Base-by-base conservation (phyloP, 2,888 invertebrate genomes). In the Pristionchus exspectatus region DNA sequence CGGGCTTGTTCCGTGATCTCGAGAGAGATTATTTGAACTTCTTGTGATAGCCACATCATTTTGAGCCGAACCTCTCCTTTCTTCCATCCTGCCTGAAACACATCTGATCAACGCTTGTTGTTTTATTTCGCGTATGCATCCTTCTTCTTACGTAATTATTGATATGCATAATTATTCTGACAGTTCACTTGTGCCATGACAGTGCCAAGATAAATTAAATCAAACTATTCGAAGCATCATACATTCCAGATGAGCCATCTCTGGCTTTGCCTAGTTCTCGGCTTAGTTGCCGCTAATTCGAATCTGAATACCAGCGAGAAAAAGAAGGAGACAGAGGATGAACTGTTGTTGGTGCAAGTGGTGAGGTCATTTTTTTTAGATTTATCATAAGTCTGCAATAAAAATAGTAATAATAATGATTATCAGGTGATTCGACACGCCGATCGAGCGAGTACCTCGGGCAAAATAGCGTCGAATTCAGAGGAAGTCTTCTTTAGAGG, bases 401-500 rank as follows among this genome's bases (percentile, higher is more conserved):
- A 10, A n/a, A 77, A 12, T 21, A 21, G 7, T 4, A 77, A 44
- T 72, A 7, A 33, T 33, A 16, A 33, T 72, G 4, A 7, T 72
- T 2, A 18, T 54, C 33, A 85, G 84, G 84, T 85, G 21, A 59
- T 85, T 50, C 84, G 84, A 16, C 84, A 85, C 33, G 84, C 84
- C 9, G 84, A 85, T 24, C 84, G 84, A 1, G 84, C 59, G 30
- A 85, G 84, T 85, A 50, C 50, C 18, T 85, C 84, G 16, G 84
- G 84, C 30, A 59, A 85, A 30, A 85, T 85, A 24, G 38, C 84
- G 1, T 30, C n/a, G 38, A 59, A 59, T 18, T 10, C 84, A 3
- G 59, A 85, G 50, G n/a, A 85, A 59, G 38, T 85, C 21, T 85
- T 85, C 84, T 85, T 85, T 24, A 7, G 84, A 9, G 84, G 84